Evolutionary conservation across 2,113 vertebrate genomes (phyloP).

Genomic region (Dolichallabes microphthalmus): DNA sequence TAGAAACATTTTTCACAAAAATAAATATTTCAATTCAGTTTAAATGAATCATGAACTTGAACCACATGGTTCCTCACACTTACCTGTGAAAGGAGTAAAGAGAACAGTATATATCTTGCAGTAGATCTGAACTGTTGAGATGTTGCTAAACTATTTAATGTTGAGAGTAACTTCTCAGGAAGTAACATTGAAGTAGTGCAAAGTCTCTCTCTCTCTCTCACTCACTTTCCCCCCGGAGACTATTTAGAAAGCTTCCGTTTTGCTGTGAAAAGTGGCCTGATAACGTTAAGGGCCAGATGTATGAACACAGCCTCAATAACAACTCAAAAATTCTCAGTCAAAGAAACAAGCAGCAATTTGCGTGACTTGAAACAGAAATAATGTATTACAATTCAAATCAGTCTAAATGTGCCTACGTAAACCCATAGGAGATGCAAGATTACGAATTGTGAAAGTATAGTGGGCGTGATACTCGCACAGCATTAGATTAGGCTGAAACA

Average conservation of each 20-base stretch:
- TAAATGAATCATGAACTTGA: background rate
- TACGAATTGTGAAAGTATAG: background rate
- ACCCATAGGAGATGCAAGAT: background rate
- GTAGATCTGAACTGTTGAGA: background rate
- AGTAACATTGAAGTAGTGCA: slow-evolving; percentile 2
- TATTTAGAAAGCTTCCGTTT: background rate
- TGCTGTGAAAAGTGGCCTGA: background rate
- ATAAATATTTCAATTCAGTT: background rate
- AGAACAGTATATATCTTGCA: background rate
- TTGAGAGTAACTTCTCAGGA: slow-evolving; percentile 35
- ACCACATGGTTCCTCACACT: background rate
- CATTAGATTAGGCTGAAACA: background rate
- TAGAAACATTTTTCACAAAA: background rate
- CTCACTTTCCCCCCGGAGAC: background rate
- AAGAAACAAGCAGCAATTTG: background rate
- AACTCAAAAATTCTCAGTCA: background rate
- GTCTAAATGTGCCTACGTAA: background rate
- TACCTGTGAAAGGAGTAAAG: slow-evolving; percentile 10
- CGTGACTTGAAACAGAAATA: background rate
- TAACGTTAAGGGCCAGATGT: background rate
- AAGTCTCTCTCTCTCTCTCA: background rate
- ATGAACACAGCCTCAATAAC: background rate
- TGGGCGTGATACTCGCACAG: background rate
- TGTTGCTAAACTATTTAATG: background rate
- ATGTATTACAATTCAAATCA: background rate